These are phyloP conservation scores for Serinus canaria DNA, from an alignment of 2,113 vertebrate species.

Conservation along the genomic window DNA sequence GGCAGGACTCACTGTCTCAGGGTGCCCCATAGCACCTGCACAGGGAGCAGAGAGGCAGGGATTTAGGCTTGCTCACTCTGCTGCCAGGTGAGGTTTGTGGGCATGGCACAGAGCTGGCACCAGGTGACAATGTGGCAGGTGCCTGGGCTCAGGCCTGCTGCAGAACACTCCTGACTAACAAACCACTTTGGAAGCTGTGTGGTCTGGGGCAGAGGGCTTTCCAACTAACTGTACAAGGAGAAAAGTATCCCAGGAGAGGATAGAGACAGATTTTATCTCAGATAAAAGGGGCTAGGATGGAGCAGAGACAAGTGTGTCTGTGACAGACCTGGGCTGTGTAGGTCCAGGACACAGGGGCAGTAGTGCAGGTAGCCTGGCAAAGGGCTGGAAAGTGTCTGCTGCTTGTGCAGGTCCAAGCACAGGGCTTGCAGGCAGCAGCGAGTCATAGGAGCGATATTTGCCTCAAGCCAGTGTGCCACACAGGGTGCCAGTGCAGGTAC, in stretches of 20 bases:
- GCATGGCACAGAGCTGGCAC: neutral
- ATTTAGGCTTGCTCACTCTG: neutral
- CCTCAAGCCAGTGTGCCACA: neutral
- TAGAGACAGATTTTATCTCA: neutral
- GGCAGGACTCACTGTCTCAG: neutral
- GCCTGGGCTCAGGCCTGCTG: neutral
- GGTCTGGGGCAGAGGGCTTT: neutral
- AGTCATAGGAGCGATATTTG: accelerated
- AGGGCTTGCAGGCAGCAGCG: neutral
- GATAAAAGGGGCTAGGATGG: neutral
- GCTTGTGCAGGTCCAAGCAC: neutral
- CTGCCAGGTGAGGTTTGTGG: neutral
- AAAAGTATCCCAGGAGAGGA: neutral
- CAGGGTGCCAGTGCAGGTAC: neutral
- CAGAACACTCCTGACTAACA: neutral
- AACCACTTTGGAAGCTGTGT: neutral
- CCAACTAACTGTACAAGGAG: neutral
- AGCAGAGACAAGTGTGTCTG: neutral
- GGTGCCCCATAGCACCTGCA: neutral
- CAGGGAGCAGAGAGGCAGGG: neutral
- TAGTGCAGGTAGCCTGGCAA: neutral
- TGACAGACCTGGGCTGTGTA: neutral
- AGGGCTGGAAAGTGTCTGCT: neutral
- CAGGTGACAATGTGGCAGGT: no score
- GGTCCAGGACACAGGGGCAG: neutral